A percentile compares a stretch with the other conserved stretches of the same genome.
Conservation (phyloP, 2,888 invertebrate genomes). For the Catocala nupta region DNA sequence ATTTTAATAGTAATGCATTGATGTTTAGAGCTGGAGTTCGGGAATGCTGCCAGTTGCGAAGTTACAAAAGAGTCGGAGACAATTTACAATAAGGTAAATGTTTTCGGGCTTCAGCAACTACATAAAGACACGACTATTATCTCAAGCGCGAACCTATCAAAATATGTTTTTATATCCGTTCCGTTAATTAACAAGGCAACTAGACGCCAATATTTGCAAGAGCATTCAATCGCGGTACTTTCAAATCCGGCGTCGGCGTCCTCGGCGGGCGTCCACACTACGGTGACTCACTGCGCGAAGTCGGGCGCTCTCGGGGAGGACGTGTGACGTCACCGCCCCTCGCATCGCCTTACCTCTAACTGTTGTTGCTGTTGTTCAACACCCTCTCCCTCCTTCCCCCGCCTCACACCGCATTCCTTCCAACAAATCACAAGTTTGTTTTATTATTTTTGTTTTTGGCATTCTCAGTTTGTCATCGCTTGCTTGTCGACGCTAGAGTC, state of each 20-base stretch:
- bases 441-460: constrained; percentile 41
- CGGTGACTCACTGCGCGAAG: constrained; percentile 40
- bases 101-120: no score
- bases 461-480: constrained; percentile 7
- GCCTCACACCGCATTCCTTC: constrained; percentile 49
- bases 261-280: constrained; percentile 26
- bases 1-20: no score
- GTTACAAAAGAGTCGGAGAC: no score
- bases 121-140: no score
- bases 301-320: constrained; percentile 44
- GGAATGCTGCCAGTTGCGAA: no score
- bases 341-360: constrained; percentile 54
- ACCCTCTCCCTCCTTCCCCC: constrained; percentile 39
- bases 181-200: no score
- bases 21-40: no score
- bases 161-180: no score
- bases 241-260: constrained; percentile 38
- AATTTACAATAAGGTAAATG: no score
- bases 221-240: constrained; percentile 30
- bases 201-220: not conserved
- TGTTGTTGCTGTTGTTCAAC: constrained; percentile 45
- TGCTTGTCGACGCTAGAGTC: constrained; percentile 22
- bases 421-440: constrained; percentile 59
- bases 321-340: constrained; percentile 58
- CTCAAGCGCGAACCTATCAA: no score